A percentile compares a stretch with the other conserved stretches of the same genome.
Evolutionary conservation across 2,888 invertebrate species (phyloP).

Genomic region (Capitulum mitella): DNA sequence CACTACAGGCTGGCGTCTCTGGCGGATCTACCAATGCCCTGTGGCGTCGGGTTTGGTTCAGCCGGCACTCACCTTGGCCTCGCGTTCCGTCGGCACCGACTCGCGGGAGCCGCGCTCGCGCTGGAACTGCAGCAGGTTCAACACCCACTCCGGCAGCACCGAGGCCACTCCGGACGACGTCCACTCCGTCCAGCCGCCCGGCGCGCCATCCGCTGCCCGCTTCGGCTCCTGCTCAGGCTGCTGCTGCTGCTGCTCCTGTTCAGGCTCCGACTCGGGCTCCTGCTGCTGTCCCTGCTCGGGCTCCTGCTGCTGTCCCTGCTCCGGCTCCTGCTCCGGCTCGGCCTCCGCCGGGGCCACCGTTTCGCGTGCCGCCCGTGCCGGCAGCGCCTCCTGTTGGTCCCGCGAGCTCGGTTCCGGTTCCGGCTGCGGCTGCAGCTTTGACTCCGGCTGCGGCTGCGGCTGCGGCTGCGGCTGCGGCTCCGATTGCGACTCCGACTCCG

Average conservation of each 20-base stretch:
- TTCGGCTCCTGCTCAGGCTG: background rate
- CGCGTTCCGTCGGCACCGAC: background rate
- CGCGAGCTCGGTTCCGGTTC: no score
- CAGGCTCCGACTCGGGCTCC: background rate
- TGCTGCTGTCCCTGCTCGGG: background rate
- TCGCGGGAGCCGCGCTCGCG: background rate
- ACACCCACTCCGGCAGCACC: background rate
- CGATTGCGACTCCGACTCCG: background rate
- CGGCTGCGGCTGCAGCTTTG: background rate
- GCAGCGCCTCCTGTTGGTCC: background rate
- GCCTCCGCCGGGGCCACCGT: no score
- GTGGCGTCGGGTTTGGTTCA: no score
- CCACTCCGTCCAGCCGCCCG: background rate
- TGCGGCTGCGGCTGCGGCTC: background rate
- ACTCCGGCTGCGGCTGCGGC: background rate
- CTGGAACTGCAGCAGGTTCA: background rate
- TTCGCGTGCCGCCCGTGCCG: no score
- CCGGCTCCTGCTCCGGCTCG: no score
- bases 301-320: background rate
- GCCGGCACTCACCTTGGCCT: background rate
- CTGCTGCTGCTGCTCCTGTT: background rate
- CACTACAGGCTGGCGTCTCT: no score
- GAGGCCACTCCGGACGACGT: background rate
- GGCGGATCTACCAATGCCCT: no score
- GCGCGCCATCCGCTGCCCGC: background rate